Base-by-base conservation (phyloP, 92 coral and sea anemone genomes). In the Phenganax subtilis region DNA sequence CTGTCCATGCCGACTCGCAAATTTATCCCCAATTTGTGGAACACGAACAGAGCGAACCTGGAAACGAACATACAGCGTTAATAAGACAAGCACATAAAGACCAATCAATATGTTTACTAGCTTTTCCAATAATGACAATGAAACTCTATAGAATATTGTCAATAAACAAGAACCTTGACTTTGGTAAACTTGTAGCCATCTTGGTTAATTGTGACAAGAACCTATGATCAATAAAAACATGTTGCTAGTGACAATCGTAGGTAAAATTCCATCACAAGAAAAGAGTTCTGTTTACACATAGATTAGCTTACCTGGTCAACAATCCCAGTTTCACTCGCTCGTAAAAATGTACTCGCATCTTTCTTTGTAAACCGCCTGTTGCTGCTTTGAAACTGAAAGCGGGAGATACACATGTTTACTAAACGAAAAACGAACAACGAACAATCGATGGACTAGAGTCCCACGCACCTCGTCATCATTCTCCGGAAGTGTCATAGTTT, bases 1-100 rank as follows among this genome's bases (percentile, higher is more conserved):
- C 88, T 94, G 98, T 37, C 98, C 98, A 64, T 94, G 98, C 73
- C 98, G 97, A 92, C 98, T 94, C 81, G 98, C 98, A 71, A 94
- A 94, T 89, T 94, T 94, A 81, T 94, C 98, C 47, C 98, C 98
- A 84, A 94, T 94, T 85, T 94, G 98, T 3, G 98, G 98, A 65
- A 89, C 81, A 75, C 98, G 92, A 31, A 94, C 97, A 1, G 98
- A 94, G 3, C 98, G 97, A 53, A 94, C 98, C 98, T 94, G 80
- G 17, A 44, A 54, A 44, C 16, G 54, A 12, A 54, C 1, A 65
- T 30, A 12, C 66, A 44, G 8, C n/a, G 57, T 31, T 55, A 5
- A 31, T 5, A 61, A 8, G 67, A 60, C 27, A 44, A 16, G 12
- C 29, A 28, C 74, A 3, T 59, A 15, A 10, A 5, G 12, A 59